Base-by-base conservation (phyloP, 2,797 vertebrate species). In the Neolamprologus multifasciatus region DNA sequence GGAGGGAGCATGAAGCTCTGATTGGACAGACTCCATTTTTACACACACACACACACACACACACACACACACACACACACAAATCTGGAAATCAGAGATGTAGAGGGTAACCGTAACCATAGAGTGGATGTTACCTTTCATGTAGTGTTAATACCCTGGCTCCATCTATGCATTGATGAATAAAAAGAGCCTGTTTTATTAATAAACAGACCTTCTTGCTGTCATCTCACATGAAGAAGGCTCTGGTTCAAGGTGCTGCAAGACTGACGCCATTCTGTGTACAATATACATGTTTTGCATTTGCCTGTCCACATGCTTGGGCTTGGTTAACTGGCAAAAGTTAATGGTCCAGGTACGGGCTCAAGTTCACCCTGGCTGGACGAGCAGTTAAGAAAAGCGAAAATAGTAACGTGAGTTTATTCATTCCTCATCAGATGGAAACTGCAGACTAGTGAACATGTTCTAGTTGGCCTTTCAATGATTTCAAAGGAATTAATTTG, bases 21-120 rank as follows among this genome's bases (percentile, higher is more conserved):
- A 85, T 89, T 83, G 84, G 84, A 88, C 62, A 78, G 82, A 74
- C 80, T 90, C 40, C 31, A 81, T 88, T 88, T 91, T 86, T 85
- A 23, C 23, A 86, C 84, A 6, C 62, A 23, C 23, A 23, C 23
- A 23, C 23, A 23, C 23, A 23, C 23, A 23, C 23, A 23, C 23
- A 23, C 23, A 69, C 40, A 40, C 43, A 45, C 13, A 31, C 31
- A 29, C 29, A 45, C 29, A 59, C 9, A 19, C 1, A 8, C 1
- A 26, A 59, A 88, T 74, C 83, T 85, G 26, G 64, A 90, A 91
- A 90, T 86, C 83, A 82, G 67, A 87, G 81, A 82, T 71, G 81
- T 69, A 21, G 54, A 90, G 54, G 81, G 78, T 78, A 82, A 69
- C 87, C 82, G 48, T 78, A 82, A 77, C 88, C 86, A 36, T 23